Evolutionary conservation across 2,888 invertebrate species (phyloP), one percentile per base, ranked within the genome.

Genomic region (Phrixothrix hirtus): DNA sequence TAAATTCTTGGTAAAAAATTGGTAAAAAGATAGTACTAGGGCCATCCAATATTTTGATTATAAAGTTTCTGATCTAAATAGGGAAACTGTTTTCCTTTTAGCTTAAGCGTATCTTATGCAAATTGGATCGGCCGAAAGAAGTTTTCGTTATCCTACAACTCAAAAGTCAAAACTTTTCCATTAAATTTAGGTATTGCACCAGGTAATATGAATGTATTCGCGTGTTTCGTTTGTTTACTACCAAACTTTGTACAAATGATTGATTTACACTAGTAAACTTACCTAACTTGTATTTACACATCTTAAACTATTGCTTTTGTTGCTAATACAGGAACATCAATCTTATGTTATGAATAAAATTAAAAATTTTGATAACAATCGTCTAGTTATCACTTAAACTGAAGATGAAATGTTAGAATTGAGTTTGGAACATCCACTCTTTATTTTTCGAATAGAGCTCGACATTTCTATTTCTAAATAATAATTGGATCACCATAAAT

Each of bases 151-250:
- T 51, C 39, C 45, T 51, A 41, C 39, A 51, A 41, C 45, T 51
- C 39, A 51, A 45, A 51, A 51, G 51, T 51, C 43, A 32, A 48
- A 53, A 53, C 53, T 53, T 53, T 53, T 48, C 42, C 53, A 48
- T 53, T 53, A 53, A 53, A 53, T 53, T 53, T 53, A 53, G 47
- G 39, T 53, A 48, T 32, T 53, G 43, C 48, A 43, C 31, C 38
- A 13, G 15, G 43, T 43, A 37, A 50, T 50, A 50, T 50, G 43
- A 43, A 50, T 43, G 25, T 43, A 21, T 31, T 37, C 27, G 25
- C 15, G 21, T 45, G 41, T 45, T 45, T 26, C 17, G 39, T 35
- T 44, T 51, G 51, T 51, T 51, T 51, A 51, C 43, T 50, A 25
- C 43, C 37, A 21, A 50, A 50, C 25, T 42, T 42, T 43, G 11